These are phyloP conservation scores for Lampropteryx suffumata DNA, from an alignment of 2,888 invertebrate genomes.

Conservation along the genomic window DNA sequence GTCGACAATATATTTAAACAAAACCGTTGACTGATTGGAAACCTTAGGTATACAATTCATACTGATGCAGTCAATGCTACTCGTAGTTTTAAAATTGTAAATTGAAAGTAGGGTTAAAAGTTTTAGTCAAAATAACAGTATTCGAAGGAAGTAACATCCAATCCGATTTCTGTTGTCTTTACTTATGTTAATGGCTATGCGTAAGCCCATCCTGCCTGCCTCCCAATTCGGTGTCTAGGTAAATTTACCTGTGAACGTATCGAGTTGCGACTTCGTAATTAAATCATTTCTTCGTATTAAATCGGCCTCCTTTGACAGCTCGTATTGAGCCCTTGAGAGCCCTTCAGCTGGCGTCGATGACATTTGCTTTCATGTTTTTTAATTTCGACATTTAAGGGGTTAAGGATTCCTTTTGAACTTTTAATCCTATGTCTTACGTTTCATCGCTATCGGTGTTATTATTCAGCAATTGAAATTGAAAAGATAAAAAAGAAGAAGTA, in stretches of 20 bases:
- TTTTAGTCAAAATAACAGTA: too few species aligned
- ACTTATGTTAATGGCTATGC: not conserved
- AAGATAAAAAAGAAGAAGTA: not conserved
- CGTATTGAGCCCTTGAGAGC: slow-evolving; percentile 61
- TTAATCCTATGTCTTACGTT: slow-evolving; percentile 34
- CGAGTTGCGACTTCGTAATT: slow-evolving; percentile 70
- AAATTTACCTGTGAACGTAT: slow-evolving; percentile 39
- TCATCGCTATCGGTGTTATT: slow-evolving; percentile 8
- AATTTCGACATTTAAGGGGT: slow-evolving; percentile 46
- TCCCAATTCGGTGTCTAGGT: slow-evolving; percentile 12
- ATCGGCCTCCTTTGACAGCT: slow-evolving; percentile 62
- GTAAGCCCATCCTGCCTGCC: slow-evolving; percentile 10
- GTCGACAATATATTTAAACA: too few species aligned
- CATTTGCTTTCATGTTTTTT: slow-evolving; percentile 58
- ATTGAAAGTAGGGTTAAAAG: too few species aligned
- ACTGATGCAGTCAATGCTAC: too few species aligned
- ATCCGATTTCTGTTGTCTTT: too few species aligned
- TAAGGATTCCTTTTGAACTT: slow-evolving; percentile 32
- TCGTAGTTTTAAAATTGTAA: too few species aligned
- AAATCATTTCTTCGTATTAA: slow-evolving; percentile 72
- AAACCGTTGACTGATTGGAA: too few species aligned
- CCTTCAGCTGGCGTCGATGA: slow-evolving; percentile 53
- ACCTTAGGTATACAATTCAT: too few species aligned
- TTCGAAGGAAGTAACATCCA: too few species aligned
- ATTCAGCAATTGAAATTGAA: slow-evolving; percentile 9